phyloP scores from a whole-genome alignment of 1,140 invertebrate genomes.

The Drosophila lacteicornis region DNA sequence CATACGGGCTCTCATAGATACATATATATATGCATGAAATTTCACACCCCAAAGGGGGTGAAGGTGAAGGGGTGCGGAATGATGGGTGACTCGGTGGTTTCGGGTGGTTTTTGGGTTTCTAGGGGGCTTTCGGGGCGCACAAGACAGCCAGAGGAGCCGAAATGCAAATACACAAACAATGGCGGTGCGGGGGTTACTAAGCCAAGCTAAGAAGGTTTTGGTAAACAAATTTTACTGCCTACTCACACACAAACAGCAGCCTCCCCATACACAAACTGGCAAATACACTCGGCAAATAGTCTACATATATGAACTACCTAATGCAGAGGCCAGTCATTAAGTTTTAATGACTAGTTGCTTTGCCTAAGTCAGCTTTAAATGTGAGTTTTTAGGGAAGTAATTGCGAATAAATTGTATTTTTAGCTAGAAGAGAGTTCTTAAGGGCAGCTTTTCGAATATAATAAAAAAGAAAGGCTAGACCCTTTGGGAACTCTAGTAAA shows the following conservation, averaged over 20 bases:
- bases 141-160: constrained; percentile 48
- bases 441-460: not conserved
- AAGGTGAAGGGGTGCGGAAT: constrained; percentile 18
- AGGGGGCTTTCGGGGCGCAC: constrained; percentile 8
- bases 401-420: not conserved
- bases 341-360: constrained; percentile 4
- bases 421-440: not conserved
- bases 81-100: constrained; percentile 22
- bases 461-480: not conserved
- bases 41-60: constrained; percentile 62
- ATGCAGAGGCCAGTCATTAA: constrained; percentile 8
- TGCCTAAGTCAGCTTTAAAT: not conserved
- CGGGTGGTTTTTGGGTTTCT: constrained; percentile 15
- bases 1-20: constrained; percentile 31
- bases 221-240: constrained; percentile 77
- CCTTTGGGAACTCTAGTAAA: not conserved
- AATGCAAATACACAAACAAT: constrained; percentile 83
- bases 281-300: constrained; percentile 15
- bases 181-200: constrained; percentile 76
- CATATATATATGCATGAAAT: constrained; percentile 73
- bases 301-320: constrained; percentile 7
- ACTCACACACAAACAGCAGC: constrained; percentile 47
- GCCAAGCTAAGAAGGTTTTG: constrained; percentile 82
- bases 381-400: not conserved
- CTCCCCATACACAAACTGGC: constrained; percentile 33